Evolutionary conservation across 2,113 vertebrate species (phyloP).

Genomic region (Redunca redunca): DNA sequence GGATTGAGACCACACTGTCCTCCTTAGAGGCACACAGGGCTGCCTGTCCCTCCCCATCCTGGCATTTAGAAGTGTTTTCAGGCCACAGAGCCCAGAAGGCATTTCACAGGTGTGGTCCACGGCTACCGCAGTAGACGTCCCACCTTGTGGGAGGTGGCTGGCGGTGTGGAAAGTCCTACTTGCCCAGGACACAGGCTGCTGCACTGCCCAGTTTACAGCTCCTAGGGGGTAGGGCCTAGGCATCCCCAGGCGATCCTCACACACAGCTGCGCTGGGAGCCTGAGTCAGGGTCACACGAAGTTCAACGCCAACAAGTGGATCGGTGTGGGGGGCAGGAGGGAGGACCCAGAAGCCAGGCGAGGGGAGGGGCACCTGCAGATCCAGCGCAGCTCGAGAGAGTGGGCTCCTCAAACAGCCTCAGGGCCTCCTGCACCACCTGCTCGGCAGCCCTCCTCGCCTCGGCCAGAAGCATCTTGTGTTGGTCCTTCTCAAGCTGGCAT

Average conservation of each 20-base stretch:
- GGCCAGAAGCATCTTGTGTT: conserved; percentile 83
- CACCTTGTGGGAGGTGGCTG: neutral
- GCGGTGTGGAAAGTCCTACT: neutral
- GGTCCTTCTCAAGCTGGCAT: conserved; percentile 75
- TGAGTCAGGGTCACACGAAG: neutral
- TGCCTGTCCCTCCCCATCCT: neutral
- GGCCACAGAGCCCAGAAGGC: neutral
- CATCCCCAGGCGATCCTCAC: neutral
- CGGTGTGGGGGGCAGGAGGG: neutral
- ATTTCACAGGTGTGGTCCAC: neutral
- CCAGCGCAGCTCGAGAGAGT: conserved; percentile 89
- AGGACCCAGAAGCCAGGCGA: accelerated
- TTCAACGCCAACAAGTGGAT: neutral
- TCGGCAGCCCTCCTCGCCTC: conserved; percentile 82
- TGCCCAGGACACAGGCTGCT: neutral
- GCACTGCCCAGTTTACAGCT: neutral
- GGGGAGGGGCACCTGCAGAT: conserved; percentile 84
- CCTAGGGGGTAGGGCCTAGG: neutral
- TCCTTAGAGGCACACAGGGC: neutral
- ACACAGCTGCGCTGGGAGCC: neutral
- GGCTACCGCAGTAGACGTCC: no score
- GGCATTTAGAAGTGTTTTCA: neutral
- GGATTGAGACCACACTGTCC: neutral
- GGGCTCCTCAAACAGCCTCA: conserved; percentile 88
- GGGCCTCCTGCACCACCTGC: conserved; percentile 87